Conservation (phyloP, 1,140 invertebrate species). For the Cotesia chilonis region DNA sequence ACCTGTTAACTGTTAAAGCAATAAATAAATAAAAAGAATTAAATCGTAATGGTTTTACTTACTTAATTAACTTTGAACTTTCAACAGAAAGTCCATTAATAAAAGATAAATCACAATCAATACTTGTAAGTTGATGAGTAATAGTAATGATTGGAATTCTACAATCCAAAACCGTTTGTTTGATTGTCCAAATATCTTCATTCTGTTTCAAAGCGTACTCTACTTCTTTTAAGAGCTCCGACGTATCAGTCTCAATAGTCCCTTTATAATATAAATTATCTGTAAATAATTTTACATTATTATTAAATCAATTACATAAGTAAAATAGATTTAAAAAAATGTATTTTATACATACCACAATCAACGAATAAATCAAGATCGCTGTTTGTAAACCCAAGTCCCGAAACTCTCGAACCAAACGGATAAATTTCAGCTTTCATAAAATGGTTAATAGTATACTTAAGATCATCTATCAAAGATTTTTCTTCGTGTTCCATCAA, state of each 20-base stretch:
- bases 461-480: constrained; percentile 41
- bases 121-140: constrained; percentile 54
- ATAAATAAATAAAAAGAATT: no score
- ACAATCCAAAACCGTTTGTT: constrained; percentile 40
- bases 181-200: constrained; percentile 41
- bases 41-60: constrained; percentile 27
- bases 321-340: no score
- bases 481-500: constrained; percentile 28
- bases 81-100: constrained; percentile 67
- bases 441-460: constrained; percentile 36
- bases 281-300: neutral
- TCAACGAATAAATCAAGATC: constrained; percentile 68
- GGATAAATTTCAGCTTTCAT: constrained; percentile 51
- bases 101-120: constrained; percentile 70
- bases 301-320: neutral
- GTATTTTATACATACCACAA: constrained; percentile 47
- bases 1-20: no score
- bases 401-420: constrained; percentile 65
- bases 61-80: constrained; percentile 66
- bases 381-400: constrained; percentile 57
- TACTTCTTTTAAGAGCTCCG: constrained; percentile 22
- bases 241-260: neutral
- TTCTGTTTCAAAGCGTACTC: constrained; percentile 33
- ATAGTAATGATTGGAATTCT: constrained; percentile 70
- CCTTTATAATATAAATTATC: constrained; percentile 31